These are phyloP conservation scores for Nasonovia ribisnigri DNA, from an alignment of 2,888 invertebrate species.

Conservation along the genomic window DNA sequence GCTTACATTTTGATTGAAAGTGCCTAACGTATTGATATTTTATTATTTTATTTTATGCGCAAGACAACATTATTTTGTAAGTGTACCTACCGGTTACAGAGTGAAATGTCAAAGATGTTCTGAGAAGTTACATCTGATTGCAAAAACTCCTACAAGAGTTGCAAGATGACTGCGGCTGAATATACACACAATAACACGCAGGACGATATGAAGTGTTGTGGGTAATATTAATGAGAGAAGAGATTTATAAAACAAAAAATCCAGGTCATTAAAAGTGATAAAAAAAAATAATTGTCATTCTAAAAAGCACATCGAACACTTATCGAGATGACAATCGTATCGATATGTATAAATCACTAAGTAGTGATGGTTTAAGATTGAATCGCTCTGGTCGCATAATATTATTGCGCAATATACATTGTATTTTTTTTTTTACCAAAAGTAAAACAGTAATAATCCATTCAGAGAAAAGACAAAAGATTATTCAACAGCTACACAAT, in stretches of 20 bases:
- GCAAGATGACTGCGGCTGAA: not conserved
- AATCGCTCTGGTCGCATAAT: constrained; percentile 19
- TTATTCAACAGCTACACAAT: not conserved
- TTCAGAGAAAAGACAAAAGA: not conserved
- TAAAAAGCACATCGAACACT: constrained; percentile 29
- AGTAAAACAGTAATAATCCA: not conserved
- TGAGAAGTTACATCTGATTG: not conserved
- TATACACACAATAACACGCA: not conserved
- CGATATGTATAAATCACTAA: not conserved
- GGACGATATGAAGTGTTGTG: not conserved
- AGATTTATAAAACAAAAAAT: constrained; percentile 6
- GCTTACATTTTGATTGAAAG: not conserved
- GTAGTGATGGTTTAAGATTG: constrained; percentile 9
- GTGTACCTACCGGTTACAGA: constrained; percentile 6
- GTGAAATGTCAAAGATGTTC: constrained; percentile 15
- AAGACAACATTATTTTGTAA: not conserved
- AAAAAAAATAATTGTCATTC: constrained; percentile 39
- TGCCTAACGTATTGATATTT: not conserved
- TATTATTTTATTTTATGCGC: not conserved
- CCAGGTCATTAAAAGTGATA: constrained; percentile 19
- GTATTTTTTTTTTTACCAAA: not conserved
- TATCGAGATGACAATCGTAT: constrained; percentile 30
- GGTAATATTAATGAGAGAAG: not conserved
- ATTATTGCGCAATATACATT: not conserved
- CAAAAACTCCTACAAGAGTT: constrained; percentile 20